These are phyloP conservation scores for Cinclus mexicanus DNA, from an alignment of 2,113 vertebrate genomes.

Conservation along the genomic window DNA sequence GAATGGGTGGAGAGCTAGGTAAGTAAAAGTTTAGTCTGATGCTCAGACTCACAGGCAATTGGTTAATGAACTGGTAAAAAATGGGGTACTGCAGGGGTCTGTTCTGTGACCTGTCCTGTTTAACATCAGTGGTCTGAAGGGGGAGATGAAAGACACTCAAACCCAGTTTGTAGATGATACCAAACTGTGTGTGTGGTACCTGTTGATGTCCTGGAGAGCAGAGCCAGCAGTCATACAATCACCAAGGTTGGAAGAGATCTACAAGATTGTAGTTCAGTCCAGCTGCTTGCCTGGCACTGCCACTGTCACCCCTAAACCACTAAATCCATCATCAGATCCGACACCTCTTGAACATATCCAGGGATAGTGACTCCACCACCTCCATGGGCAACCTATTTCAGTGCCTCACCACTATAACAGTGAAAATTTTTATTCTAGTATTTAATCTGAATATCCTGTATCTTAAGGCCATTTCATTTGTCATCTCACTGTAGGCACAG, in stretches of 20 bases:
- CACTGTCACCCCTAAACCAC: background rate
- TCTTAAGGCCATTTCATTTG: background rate
- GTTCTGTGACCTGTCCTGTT: background rate
- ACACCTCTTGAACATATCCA: background rate
- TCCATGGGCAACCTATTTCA: background rate
- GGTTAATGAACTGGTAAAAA: background rate
- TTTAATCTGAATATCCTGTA: background rate
- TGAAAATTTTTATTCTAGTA: accelerated
- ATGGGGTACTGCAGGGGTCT: background rate
- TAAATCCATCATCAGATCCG: background rate
- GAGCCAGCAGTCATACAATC: background rate
- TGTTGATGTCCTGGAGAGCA: background rate
- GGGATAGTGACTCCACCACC: background rate
- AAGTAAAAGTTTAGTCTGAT: background rate
- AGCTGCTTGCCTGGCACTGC: background rate
- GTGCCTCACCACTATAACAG: background rate
- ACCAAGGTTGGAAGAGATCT: background rate
- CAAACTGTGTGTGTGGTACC: background rate
- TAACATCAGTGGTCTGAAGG: background rate
- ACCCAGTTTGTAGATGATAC: background rate
- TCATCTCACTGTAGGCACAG: background rate
- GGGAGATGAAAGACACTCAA: background rate
- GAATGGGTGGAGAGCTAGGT: background rate
- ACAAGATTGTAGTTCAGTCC: background rate
- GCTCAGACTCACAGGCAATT: background rate